A percentile compares a stretch with the other conserved stretches of the same genome.
phyloP scores from a whole-genome alignment of 2,113 vertebrate genomes.

The human (Homo sapiens) region DNA sequence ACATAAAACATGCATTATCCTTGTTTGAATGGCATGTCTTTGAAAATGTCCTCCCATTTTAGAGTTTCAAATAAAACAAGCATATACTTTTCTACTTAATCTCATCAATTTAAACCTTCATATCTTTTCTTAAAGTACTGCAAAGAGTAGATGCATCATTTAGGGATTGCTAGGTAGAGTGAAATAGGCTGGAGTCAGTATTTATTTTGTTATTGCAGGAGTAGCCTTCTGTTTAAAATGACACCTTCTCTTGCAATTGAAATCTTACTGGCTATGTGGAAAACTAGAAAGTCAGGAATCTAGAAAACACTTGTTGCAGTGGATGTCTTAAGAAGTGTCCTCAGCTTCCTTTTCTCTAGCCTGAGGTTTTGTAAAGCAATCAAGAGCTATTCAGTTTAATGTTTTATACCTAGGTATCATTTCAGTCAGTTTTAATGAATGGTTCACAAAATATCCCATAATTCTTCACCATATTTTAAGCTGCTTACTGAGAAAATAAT shows the following conservation, averaged over 20 bases:
- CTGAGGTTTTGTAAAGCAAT: conserved; percentile 49
- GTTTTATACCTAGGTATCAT: neutral
- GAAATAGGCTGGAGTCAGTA: neutral
- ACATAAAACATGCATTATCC: neutral
- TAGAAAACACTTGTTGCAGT: neutral
- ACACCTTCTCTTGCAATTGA: conserved; percentile 39
- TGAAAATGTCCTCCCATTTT: neutral
- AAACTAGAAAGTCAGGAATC: conserved; percentile 34
- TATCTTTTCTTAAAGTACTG: conserved; percentile 5
- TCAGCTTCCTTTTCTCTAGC: neutral
- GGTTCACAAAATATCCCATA: conserved; percentile 1
- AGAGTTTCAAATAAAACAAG: conserved; percentile 7
- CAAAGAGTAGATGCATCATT: neutral
- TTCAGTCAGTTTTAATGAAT: conserved; percentile 54
- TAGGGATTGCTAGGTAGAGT: neutral
- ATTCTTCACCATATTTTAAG: conserved; percentile 59
- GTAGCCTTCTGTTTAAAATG: conserved; percentile 29
- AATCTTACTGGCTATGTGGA: conserved; percentile 23
- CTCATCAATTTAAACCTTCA: neutral
- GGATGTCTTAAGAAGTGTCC: neutral
- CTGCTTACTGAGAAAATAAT: neutral
- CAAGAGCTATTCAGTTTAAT: conserved; percentile 35
- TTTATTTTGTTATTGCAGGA: neutral
- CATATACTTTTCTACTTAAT: neutral
- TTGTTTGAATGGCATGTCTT: neutral